Percentiles rank a stretch among this genome's conserved stretches.
phyloP scores from a whole-genome alignment of 2,113 vertebrate genomes.

The Lagenorhynchus albirostris region DNA sequence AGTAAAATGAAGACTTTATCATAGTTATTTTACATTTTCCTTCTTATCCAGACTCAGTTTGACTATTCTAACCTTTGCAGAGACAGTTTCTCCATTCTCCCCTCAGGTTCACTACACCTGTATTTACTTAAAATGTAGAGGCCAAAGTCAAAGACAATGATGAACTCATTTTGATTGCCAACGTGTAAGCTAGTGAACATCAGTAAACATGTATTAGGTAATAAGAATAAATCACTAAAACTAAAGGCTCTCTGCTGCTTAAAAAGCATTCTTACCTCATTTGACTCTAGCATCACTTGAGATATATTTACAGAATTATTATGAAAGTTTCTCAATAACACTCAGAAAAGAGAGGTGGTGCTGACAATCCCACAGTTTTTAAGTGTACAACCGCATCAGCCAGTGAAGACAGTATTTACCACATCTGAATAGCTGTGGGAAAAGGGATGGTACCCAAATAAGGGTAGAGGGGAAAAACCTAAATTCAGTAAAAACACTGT shows the following conservation, averaged over 20 bases:
- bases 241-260: neutral
- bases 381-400: fast-evolving
- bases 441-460: neutral
- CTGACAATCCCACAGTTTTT: neutral
- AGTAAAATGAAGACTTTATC: neutral
- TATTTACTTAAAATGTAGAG: neutral
- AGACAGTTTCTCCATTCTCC: neutral
- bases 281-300: neutral
- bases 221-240: neutral
- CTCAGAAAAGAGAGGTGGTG: neutral
- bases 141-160: neutral
- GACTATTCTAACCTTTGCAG: neutral
- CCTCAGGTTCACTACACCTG: neutral
- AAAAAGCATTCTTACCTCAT: neutral
- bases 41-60: neutral
- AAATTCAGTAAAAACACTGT: neutral
- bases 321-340: neutral
- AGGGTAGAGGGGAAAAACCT: neutral
- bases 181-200: neutral
- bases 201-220: neutral
- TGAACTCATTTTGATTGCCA: neutral
- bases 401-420: fast-evolving
- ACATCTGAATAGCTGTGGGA: neutral
- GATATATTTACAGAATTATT: neutral
- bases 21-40: neutral